Base-by-base conservation (phyloP, 1,140 invertebrate species). In the Drosophila sturtevanti region DNA sequence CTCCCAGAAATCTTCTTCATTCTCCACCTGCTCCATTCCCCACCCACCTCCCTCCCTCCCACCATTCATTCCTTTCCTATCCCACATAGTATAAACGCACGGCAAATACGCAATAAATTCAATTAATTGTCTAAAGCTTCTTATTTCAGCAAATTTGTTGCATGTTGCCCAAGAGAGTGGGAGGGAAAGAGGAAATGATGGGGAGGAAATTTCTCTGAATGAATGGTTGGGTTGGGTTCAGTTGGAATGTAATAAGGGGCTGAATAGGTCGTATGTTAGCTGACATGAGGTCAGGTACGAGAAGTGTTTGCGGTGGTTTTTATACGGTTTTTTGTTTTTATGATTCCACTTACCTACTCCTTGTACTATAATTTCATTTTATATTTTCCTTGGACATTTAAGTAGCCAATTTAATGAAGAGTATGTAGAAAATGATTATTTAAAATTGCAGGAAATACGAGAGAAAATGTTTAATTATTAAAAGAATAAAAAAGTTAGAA, bases 41-140 rank as follows among this genome's bases (percentile, higher is more conserved):
- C 16, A 37, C n/a, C 59, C 31, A 12, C 38, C 35, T 38, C 22
- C 37, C 9, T 21, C 24, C 18, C n/a, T n/a, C n/a, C n/a, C n/a
- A n/a, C n/a, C n/a, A n/a, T 18, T 24, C 41, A 37, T 12, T n/a
- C 61, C 22, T 59, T 59, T 14, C 37, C 16, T 16, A 63, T 65
- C 59, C 58, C 38, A 59, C 60, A 60, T 68, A n/a, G n/a, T n/a
- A 54, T 60, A 44, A 77, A 74, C 58, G 67, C 65, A 70, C 56
- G 31, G 48, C 59, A 69, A 66, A 80, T 68, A 51, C 68, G 69
- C 59, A 77, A 81, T 81, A 81, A 81, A 77, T 77, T 77, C 74
- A 81, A 73, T 81, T 81, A 81, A 77, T 77, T 72, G 79, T 66
- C 59, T 63, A 64, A 81, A 81, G 68, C 69, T 68, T 73, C 78